Evolutionary conservation across 2,888 invertebrate species (phyloP), one percentile per base, ranked within the genome.

Genomic region (Drosophila suboccidentalis): DNA sequence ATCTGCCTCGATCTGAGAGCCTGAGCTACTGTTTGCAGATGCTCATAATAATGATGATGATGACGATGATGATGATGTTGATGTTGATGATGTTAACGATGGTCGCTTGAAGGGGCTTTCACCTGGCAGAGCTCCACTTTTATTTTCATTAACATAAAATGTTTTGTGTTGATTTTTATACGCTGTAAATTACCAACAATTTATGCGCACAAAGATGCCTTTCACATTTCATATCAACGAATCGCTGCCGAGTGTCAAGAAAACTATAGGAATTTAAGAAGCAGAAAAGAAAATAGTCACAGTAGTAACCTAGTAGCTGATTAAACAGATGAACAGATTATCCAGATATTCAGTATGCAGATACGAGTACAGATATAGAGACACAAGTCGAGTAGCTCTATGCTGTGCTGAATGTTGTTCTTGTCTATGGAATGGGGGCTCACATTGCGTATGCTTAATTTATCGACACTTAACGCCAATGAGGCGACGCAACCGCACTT

Each of bases 391-490:
- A 19, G 50, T 22, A 36, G 29, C 44, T 58, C 36, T 26, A 38
- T 47, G 57, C 46, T 38, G 43, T 53, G 51, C n/a, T 13, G 49
- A 43, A 36, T 57, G 13, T 53, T 51, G 22, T 38, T 57, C 11
- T 53, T 51, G 22, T 38, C 59, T 59, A 47, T 26, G 29, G 32
- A n/a, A 34, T 29, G 63, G 47, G 47, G 39, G 59, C 71, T 39
- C 63, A 82, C 85, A 83, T 71, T 66, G 85, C 85, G 85, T 88
- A 86, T 87, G 72, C 84, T 85, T 89, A 91, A 89, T 89, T 89
- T 91, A 86, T 91, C 75, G 86, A 86, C 90, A 89, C 90, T 91
- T 91, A 90, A 90, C 85, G 90, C 87, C 88, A 88, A 89, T 80
- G 86, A 83, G 85, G 90, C 82, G 84, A 75, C 11, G 34, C 50